Evolutionary conservation across 2,888 invertebrate genomes (phyloP).

Genomic region (Drosophila anomelani): DNA sequence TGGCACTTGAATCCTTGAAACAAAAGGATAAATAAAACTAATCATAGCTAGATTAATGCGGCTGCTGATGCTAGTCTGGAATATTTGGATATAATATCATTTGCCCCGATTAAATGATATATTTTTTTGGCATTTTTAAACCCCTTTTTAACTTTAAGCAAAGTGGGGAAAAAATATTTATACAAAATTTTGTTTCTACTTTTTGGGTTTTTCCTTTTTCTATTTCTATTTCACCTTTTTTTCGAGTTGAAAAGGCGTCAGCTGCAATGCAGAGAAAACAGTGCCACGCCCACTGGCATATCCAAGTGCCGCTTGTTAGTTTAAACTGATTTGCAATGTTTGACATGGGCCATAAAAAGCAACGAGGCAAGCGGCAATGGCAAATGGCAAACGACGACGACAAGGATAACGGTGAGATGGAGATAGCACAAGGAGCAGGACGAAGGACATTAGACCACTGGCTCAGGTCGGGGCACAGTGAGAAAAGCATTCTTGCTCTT

Average conservation of each 20-base stretch:
- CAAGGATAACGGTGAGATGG: slow-evolving; percentile 47
- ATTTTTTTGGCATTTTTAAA: background rate
- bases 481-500: background rate
- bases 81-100: background rate
- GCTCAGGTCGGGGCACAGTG: slow-evolving; percentile 39
- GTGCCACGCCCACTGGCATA: slow-evolving; percentile 54
- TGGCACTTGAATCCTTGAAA: background rate
- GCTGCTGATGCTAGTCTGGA: background rate
- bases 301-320: slow-evolving; percentile 67
- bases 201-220: background rate
- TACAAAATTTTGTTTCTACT: background rate
- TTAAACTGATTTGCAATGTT: slow-evolving; percentile 81
- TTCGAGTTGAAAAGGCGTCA: slow-evolving; percentile 45
- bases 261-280: slow-evolving; percentile 70
- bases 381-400: slow-evolving; percentile 42
- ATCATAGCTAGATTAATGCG: background rate
- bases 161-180: background rate
- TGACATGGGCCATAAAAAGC: slow-evolving; percentile 78
- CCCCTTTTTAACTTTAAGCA: background rate
- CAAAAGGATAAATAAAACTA: background rate
- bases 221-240: slow-evolving; percentile 5
- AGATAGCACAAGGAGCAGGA: slow-evolving; percentile 39
- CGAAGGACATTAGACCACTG: slow-evolving; percentile 40
- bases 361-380: slow-evolving; percentile 56
- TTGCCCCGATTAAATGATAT: background rate